These are phyloP conservation scores for Enteromius trimaculatus DNA, from an alignment of 2,797 vertebrate genomes.

Conservation along the genomic window DNA sequence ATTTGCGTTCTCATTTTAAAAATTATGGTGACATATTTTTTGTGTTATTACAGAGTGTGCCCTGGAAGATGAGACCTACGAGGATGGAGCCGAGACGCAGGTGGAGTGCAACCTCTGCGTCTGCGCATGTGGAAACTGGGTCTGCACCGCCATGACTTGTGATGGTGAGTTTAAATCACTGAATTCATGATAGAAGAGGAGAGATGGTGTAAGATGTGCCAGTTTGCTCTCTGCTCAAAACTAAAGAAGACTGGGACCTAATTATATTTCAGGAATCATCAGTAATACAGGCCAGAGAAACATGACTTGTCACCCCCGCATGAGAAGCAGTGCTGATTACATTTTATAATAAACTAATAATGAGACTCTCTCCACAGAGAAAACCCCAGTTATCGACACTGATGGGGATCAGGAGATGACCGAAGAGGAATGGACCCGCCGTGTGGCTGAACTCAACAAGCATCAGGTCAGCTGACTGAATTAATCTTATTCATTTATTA, in stretches of 20 bases:
- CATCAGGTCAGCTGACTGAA: conserved; percentile 84
- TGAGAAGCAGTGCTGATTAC: not conserved
- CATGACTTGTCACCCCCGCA: not conserved
- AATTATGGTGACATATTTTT: conserved; percentile 2
- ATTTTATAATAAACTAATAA: not conserved
- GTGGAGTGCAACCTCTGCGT: conserved; percentile 98
- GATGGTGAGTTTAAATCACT: conserved; percentile 76
- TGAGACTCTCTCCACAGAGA: conserved; percentile 69
- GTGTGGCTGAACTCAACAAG: conserved; percentile 92
- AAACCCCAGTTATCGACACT: conserved; percentile 76
- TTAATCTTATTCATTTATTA: not conserved
- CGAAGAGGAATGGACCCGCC: conserved; percentile 91
- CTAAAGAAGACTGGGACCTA: not conserved
- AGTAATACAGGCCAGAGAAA: not conserved
- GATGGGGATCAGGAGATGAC: conserved; percentile 81
- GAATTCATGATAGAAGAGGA: not conserved
- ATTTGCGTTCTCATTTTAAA: not conserved
- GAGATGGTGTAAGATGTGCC: not conserved
- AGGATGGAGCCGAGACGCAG: conserved; percentile 94
- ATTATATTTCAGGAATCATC: not conserved
- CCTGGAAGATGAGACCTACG: conserved; percentile 93
- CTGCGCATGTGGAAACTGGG: conserved; percentile 98
- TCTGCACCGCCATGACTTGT: conserved; percentile 98
- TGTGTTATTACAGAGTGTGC: conserved; percentile 84
- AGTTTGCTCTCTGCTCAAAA: not conserved